Conservation (phyloP, 2,797 vertebrate species). For the Tapirus indicus region DNA sequence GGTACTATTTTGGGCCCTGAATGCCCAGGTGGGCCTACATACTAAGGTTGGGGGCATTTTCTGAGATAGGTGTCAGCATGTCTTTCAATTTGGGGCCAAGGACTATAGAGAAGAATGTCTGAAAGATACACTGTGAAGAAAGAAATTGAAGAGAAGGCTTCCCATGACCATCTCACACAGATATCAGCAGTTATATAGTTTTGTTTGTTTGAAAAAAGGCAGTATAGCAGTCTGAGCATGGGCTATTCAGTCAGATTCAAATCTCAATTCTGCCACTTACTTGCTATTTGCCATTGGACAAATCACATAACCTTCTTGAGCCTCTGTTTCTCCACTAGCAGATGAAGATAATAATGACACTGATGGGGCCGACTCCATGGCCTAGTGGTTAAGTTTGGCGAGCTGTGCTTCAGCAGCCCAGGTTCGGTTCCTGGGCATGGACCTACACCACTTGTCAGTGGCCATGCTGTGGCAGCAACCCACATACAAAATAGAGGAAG, state of each 20-base stretch:
- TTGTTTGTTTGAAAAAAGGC: not conserved
- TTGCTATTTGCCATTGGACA: not conserved
- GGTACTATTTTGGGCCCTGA: no score
- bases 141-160: not conserved
- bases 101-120: not conserved
- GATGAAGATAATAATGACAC: not conserved
- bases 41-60: not conserved
- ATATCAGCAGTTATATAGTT: not conserved
- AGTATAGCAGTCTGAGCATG: not conserved
- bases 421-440: no score
- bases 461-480: no score
- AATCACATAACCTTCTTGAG: not conserved
- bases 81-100: not conserved
- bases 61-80: not conserved
- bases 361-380: no score
- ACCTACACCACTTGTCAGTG: no score
- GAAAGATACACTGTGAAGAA: not conserved
- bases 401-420: no score
- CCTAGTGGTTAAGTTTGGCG: no score
- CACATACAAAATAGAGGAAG: no score
- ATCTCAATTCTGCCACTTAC: not conserved
- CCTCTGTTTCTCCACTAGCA: not conserved
- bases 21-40: not conserved
- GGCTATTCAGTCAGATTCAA: not conserved
- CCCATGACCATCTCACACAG: not conserved